Conservation (phyloP, 2,797 vertebrate species). For the Hyperoplus immaculatus region DNA sequence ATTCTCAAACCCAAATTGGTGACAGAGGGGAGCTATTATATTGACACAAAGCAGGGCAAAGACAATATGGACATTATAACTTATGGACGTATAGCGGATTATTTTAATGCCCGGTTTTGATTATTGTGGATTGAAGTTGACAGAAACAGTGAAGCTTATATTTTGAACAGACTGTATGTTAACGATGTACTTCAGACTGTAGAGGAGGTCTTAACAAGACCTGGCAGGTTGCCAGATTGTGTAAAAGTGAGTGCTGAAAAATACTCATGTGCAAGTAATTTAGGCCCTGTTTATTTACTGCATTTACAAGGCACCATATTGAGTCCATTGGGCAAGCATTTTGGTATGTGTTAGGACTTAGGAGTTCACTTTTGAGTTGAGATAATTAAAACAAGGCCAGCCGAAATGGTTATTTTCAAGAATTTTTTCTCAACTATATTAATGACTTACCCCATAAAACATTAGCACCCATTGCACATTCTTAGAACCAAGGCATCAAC, state of each 20-base stretch:
- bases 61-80: constrained; percentile 4
- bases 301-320: constrained; percentile 54
- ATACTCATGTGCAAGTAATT: constrained; percentile 67
- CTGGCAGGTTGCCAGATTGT: constrained; percentile 21
- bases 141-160: background rate
- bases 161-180: background rate
- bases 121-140: constrained; percentile 16
- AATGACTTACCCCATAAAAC: constrained; percentile 8
- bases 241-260: constrained; percentile 33
- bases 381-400: constrained; percentile 9
- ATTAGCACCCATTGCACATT: background rate
- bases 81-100: constrained; percentile 17
- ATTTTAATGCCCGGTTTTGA: constrained; percentile 57
- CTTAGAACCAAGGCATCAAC: background rate
- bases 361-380: constrained; percentile 29
- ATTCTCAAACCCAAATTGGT: constrained; percentile 62
- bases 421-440: background rate
- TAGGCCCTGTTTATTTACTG: constrained; percentile 62
- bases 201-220: constrained; percentile 16
- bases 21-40: constrained; percentile 65
- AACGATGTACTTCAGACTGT: background rate
- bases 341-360: constrained; percentile 8
- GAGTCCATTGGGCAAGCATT: constrained; percentile 32
- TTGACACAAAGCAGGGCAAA: constrained; percentile 45
- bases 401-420: constrained; percentile 1